Conservation (phyloP, 2,888 invertebrate genomes). For the Andrena praecox region DNA sequence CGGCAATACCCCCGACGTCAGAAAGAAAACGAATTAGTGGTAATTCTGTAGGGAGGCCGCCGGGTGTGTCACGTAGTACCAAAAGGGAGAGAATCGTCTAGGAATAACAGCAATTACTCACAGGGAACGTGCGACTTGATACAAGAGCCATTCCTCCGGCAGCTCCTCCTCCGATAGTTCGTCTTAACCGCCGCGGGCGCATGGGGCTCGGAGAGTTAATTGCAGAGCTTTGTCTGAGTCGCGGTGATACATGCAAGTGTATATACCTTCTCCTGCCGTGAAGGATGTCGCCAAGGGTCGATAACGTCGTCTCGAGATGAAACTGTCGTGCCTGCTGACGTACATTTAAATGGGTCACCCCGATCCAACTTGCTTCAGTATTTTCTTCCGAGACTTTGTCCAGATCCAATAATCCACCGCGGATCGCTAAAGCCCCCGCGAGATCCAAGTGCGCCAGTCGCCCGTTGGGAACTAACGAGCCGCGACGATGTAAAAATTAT, state of each 20-base stretch:
- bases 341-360: constrained; percentile 68
- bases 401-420: neutral
- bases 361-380: constrained; percentile 16
- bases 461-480: neutral
- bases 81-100: constrained; percentile 68
- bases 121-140: constrained; percentile 74
- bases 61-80: constrained; percentile 67
- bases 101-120: constrained; percentile 79
- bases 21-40: constrained; percentile 73
- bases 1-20: constrained; percentile 42
- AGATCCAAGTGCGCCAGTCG: neutral
- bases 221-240: constrained; percentile 78
- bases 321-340: constrained; percentile 71
- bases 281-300: constrained; percentile 70
- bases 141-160: constrained; percentile 69
- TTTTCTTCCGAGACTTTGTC: constrained; percentile 27
- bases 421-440: neutral
- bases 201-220: constrained; percentile 74
- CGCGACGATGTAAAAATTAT: neutral
- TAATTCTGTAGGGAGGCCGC: constrained; percentile 68
- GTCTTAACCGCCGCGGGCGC: constrained; percentile 76
- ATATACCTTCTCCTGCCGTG: constrained; percentile 60
- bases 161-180: constrained; percentile 69
- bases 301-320: constrained; percentile 72
- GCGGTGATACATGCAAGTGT: constrained; percentile 76